Base-by-base conservation (phyloP, 2,113 vertebrate species). In the Rhea americana region DNA sequence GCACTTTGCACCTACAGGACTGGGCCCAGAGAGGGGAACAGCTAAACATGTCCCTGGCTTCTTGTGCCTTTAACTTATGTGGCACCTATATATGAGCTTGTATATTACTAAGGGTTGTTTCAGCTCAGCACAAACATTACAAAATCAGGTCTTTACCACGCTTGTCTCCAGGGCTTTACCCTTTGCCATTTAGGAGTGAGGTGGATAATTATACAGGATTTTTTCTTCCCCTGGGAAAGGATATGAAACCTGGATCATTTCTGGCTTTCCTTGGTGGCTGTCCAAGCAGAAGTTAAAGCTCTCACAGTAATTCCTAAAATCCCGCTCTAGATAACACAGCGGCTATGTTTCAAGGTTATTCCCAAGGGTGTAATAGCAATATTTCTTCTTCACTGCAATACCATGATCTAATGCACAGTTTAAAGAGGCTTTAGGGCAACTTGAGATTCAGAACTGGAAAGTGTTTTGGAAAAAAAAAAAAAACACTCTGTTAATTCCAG, bases 231-330 rank as follows among this genome's bases (percentile, higher is more conserved):
- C 61, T 59, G 88, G 79, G 91, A 93, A 78, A 94, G 90, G 94
- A 80, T 62, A 41, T 4, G 3, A 85, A 95, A 94, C 74, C 88
- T 89, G 88, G 90, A 93, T 94, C 22, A 1, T 95, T 88, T 95
- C 94, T 91, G 93, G 61, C 87, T 94, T 94, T 87, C 90, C 85
- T 91, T 94, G 93, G 85, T 93, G 94, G 55, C 77, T 76, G 74
- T 94, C 95, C 94, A 94, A 96, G 88, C 88, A 94, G 94, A 93
- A 96, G 91, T 93, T 87, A 79, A 95, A 94, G 85, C 91, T 96
- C 87, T 87, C 90, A 70, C 39, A 86, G 93, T 80, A 76, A 66
- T 79, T 94, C 84, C 80, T 79, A 62, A 93, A 95, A 91, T 70
- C 80, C 59, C 90, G 67, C 70, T 82, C 83, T 82, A 95, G 94